phyloP scores from a whole-genome alignment of 1,140 invertebrate genomes.

The Pogonomyrmex californicus region DNA sequence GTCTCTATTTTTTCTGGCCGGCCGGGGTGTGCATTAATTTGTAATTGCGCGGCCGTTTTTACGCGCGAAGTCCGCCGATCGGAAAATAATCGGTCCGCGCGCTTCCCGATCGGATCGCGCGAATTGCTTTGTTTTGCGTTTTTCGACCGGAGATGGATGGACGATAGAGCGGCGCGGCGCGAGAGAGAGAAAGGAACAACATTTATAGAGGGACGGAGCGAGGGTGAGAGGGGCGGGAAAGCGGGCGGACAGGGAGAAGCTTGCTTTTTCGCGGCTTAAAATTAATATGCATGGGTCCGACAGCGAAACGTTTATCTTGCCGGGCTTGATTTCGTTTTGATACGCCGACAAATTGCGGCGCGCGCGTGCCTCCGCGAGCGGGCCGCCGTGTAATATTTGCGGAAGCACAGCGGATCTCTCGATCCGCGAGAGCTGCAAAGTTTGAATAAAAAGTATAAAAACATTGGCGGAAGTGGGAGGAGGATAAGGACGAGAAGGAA shows the following conservation, averaged over 20 bases:
- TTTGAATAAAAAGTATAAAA: constrained; percentile 31
- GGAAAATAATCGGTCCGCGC: constrained; percentile 84
- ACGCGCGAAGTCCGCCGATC: constrained; percentile 80
- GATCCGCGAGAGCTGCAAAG: constrained; percentile 11
- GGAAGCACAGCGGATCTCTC: constrained; percentile 36
- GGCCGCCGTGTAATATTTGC: constrained; percentile 67
- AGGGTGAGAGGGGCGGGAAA: neutral
- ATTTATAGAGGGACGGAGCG: constrained; percentile 34
- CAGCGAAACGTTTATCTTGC: constrained; percentile 86
- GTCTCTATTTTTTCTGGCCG: constrained; percentile 74
- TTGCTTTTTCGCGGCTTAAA: constrained; percentile 85
- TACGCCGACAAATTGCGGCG: constrained; percentile 84
- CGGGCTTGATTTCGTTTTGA: constrained; percentile 86
- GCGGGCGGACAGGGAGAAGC: constrained; percentile 56
- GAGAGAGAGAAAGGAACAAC: constrained; percentile 24
- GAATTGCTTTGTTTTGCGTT: constrained; percentile 76
- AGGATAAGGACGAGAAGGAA: neutral
- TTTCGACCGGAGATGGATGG: constrained; percentile 64
- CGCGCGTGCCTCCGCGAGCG: constrained; percentile 64
- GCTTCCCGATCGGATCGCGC: constrained; percentile 69
- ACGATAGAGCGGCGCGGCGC: constrained; percentile 25
- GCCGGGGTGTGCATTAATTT: constrained; percentile 78
- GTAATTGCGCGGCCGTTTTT: constrained; percentile 84
- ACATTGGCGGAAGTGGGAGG: neutral
- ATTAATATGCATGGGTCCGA: constrained; percentile 86